Evolutionary conservation across 2,888 invertebrate species (phyloP), one percentile per base, ranked within the genome.

Genomic region (Stegophylla sp.): DNA sequence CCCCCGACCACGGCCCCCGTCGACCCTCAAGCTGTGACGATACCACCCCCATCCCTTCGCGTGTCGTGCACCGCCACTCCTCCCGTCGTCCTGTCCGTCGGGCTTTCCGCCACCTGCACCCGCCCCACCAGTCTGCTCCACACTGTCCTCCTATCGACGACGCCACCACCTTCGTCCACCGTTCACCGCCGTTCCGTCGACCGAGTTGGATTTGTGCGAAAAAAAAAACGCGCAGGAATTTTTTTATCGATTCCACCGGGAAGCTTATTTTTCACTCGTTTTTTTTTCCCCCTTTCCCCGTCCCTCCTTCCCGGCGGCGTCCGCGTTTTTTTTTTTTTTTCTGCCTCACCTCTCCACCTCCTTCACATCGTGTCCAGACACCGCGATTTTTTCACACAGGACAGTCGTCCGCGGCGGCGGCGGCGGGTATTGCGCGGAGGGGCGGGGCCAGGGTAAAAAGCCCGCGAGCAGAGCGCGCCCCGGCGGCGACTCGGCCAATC

Each of bases 181-280:
- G 34, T 23, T 23, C 23, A 1, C 67, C n/a, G n/a, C 20, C 67
- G 61, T 61, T 7, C 4, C 7, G 34, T 34, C 63, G 12, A 20
- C 26, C 64, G n/a, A 20, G 48, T 48, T 17, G 61, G 79, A 61
- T 48, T 45, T 75, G 71, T 34, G 73, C 51, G 82, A 79, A 82
- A 82, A 84, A 59, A 85, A 85, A 84, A 84, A 84, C 84, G 85
- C 85, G 84, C 85, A 85, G 84, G 85, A 85, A 85, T 85, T 85
- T 85, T 85, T 85, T 85, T 85, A 85, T 85, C 84, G 85, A 85
- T 85, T 84, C 84, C 83, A 83, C 83, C 64, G 74, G 81, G 67
- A 81, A 81, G 73, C 66, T 74, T 83, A 71, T 83, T 82, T 83
- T 82, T 82, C 59, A 64, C 76, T 74, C 45, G 64, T 74, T 73